phyloP scores from a whole-genome alignment of 2,797 vertebrate species.

The Pangasius krempfi region DNA sequence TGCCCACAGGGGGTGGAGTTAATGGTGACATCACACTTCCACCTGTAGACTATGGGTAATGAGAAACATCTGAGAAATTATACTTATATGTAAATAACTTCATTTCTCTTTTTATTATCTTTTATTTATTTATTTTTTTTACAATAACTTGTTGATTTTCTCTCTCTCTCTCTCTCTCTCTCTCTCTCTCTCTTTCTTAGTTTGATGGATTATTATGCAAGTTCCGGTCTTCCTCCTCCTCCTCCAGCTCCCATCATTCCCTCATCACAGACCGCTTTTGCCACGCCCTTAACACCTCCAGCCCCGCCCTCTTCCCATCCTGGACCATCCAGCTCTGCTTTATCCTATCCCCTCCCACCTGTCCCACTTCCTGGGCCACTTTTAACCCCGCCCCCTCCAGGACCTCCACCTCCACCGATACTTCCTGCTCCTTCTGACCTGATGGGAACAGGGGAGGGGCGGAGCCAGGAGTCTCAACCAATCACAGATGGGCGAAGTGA shows the following conservation, averaged over 20 bases:
- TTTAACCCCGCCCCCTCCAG: conserved; percentile 70
- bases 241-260: conserved; percentile 76
- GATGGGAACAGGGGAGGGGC: conserved; percentile 63
- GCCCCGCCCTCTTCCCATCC: conserved; percentile 61
- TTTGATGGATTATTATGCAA: conserved; percentile 79
- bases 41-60: conserved; percentile 83
- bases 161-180: conserved; percentile 30
- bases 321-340: conserved; percentile 60
- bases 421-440: conserved; percentile 61
- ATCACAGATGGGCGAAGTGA: conserved; percentile 84
- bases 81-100: not conserved
- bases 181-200: conserved; percentile 62
- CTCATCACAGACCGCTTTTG: conserved; percentile 82
- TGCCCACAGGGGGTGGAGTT: conserved; percentile 69
- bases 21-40: conserved; percentile 70
- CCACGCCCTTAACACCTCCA: conserved; percentile 70
- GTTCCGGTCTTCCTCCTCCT: conserved; percentile 65
- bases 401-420: conserved; percentile 55
- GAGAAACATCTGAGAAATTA: not conserved
- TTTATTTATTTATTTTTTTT: not conserved
- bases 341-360: conserved; percentile 66
- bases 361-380: conserved; percentile 69
- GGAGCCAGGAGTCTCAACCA: conserved; percentile 70
- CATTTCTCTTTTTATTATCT: not conserved
- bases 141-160: not conserved